Base-by-base conservation (phyloP, 1,140 invertebrate genomes). In the Ctenoplectra terminalis region DNA sequence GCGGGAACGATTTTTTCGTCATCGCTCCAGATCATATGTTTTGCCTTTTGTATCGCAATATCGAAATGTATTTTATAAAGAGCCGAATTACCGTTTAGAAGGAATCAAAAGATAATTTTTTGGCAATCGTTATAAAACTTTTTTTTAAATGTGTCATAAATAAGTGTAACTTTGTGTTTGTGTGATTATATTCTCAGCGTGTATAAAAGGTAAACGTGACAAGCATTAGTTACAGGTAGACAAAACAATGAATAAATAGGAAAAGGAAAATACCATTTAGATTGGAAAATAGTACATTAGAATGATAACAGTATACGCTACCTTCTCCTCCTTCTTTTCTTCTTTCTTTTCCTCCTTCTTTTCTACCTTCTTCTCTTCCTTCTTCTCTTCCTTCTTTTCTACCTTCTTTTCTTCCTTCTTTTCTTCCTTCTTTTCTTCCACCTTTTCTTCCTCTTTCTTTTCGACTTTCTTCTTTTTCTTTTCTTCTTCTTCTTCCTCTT, bases 261-360 rank as follows among this genome's bases (percentile, higher is more conserved):
- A 2, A 54, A 37, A 2, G 13, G 20, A 6, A 46, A 6, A 70
- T 58, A 40, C 40, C 23, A 2, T 26, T 70, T n/a, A 37, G 13
- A 75, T 9, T 0, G 6, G 31, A 58, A 54, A 77, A 34, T 26
- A n/a, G 9, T 26, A 5, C 1, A 23, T 9, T 50, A 48, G 46
- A 11, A 23, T 23, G 26, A 43, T 34, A 60, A 78, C 74, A 85
- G 93, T 94, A 90, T 93, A 91, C 88, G 93, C 91, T 90, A 86
- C 76, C 69, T 90, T 90, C 64, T 91, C 91, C 66, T 90, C 77
- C 79, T 94, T 94, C 82, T 94, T 94, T 50, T 94, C 93, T 67
- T 92, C 90, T 88, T 95, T 75, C 79, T 94, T 94, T 67, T 92
- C 90, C 88, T 95, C 77, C 79, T 94, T 94, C 82, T 94, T 94